Base-by-base conservation (phyloP, 2,888 invertebrate species). In the Campaea margaritaria region DNA sequence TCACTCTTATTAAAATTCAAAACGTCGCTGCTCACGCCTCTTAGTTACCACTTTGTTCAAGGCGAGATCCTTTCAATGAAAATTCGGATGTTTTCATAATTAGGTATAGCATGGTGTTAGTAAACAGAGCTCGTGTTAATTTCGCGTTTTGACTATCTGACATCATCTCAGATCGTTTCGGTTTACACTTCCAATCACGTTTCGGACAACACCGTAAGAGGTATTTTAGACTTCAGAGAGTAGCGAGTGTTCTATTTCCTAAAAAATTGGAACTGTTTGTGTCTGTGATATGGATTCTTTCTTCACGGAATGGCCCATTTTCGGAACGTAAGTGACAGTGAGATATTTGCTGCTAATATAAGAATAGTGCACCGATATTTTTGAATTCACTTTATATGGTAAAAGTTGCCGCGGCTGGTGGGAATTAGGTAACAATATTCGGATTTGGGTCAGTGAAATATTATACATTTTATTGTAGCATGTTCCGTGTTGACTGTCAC, bases 101-200 rank as follows among this genome's bases (percentile, higher is more conserved):
- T 84, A 79, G 65, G 72, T 61, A 69, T 74, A 67, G 71, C 67
- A 68, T 73, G 68, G 75, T 76, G 73, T 76, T 69, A 70, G 73
- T 75, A 79, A 75, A 79, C 69, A 74, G 67, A 39, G 44, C 21
- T 38, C 51, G 55, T 70, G 82, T 81, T 87, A 87, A 89, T 86
- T 59, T 84, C 79, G 64, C 55, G 66, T 67, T 78, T 78, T 71
- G 68, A 55, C 61, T 46, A 62, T 82, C 87, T 90, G 87, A 89
- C 88, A 86, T 90, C 90, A 64, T 83, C 86, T 87, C 83, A 87
- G 86, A 85, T 89, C 87, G 75, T 75, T 47, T 78, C 77, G 78
- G 82, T 81, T 82, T 81, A 78, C 76, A 72, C 76, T 82, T 83
- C 83, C 84, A 81, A 80, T 85, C 82, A 81, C 78, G 73, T 72